Base-by-base conservation (phyloP, 2,113 vertebrate species). In the Tilapia sparmanii region DNA sequence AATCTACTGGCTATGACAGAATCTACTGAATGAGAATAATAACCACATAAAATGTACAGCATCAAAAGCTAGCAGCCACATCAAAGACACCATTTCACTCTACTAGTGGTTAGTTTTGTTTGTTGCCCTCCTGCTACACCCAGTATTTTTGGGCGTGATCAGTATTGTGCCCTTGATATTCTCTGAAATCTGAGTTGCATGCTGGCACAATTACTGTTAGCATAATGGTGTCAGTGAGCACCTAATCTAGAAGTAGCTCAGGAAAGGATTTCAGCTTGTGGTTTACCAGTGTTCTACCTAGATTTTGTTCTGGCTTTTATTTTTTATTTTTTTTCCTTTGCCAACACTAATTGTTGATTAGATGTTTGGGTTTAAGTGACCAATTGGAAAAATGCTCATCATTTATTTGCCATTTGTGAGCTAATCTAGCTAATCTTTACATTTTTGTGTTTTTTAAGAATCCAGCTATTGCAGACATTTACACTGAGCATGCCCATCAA, bases 401-500 rank as follows among this genome's bases (percentile, higher is more conserved):
- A 11, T 24, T 7, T 24, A n/a, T 50, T 78, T 80, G 29, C 54
- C 7, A 2, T 81, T 40, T 71, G 5, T 18, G 5, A 47, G 11
- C 10, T 87, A 24, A 90, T 83, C 8, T 10, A 31, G 57, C 26
- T 59, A 61, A 61, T 61, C 8, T 31, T 31, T 91, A 29, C 1
- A 15, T 4, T 89, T 35, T 83, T 10, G 7, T 85, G 42, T 22
- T 8, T 83, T 40, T 86, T 85, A 91, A 99, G 98, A 98, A 99
- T 90, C 98, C 99, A 2, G 97, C 97, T 16, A 94, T 99, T 66
- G 98, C 98, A 16, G 98, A 99, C 90, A 96, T 99, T 94, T 99
- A 99, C 95, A 99, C 98, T 1, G 98, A 99, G 89, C 99, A 99
- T 31, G 97, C 99, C 35, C 98, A 99, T 88, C 96, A 94, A 78